Evolutionary conservation across 2,113 vertebrate genomes (phyloP).

Genomic region (Arizona elegans): DNA sequence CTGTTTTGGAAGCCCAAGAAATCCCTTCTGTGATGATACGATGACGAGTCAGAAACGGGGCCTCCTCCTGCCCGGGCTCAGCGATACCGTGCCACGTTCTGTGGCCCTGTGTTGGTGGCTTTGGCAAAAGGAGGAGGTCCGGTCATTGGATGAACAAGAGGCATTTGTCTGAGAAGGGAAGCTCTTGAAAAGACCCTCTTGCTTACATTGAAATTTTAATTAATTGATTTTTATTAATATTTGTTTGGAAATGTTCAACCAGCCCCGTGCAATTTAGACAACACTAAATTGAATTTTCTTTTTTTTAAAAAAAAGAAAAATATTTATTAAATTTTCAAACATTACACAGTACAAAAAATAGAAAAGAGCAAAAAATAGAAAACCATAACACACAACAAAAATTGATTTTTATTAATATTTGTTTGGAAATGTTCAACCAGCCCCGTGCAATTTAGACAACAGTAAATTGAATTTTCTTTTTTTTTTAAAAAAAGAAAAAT

Average conservation of each 20-base stretch:
- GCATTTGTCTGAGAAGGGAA: neutral
- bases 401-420: neutral
- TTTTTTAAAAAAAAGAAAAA: too few species aligned
- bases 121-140: constrained; percentile 38
- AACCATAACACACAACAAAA: too few species aligned
- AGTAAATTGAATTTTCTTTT: neutral
- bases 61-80: constrained; percentile 10
- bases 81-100: constrained; percentile 64
- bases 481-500: too few species aligned
- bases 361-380: too few species aligned
- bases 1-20: neutral
- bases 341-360: too few species aligned
- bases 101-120: constrained; percentile 51
- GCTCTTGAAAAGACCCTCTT: neutral
- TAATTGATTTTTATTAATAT: neutral
- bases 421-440: too few species aligned
- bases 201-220: neutral
- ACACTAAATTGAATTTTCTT: neutral
- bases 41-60: constrained; percentile 76
- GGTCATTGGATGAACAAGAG: neutral
- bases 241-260: fast-evolving
- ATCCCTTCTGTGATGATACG: constrained; percentile 75
- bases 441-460: neutral
- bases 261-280: neutral
- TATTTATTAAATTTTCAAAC: too few species aligned